Percentiles rank a stretch among this genome's conserved stretches.
phyloP scores from a whole-genome alignment of 1,140 invertebrate genomes.

The Globodera ellingtonae region DNA sequence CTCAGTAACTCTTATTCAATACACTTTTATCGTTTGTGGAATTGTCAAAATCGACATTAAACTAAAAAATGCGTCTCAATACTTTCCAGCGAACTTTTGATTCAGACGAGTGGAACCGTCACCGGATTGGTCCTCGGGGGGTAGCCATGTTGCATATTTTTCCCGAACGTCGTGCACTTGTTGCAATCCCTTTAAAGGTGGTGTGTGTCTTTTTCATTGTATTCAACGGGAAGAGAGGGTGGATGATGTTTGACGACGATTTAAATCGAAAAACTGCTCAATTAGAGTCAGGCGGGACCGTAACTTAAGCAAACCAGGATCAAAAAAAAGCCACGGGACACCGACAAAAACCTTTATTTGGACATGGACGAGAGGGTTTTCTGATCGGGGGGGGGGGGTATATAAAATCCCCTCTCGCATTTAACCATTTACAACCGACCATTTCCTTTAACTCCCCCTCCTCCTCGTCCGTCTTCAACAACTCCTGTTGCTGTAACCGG shows the following conservation, averaged over 20 bases:
- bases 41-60: background rate
- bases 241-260: too few relatives aligned
- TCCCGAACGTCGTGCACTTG: slow-evolving; percentile 13
- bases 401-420: background rate
- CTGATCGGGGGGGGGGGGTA: background rate
- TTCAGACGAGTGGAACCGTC: slow-evolving; percentile 37
- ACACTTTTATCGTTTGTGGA: background rate
- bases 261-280: too few relatives aligned
- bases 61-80: slow-evolving; percentile 19
- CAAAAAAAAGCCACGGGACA: too few relatives aligned
- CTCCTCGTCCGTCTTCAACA: slow-evolving; percentile 5
- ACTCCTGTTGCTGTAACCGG: background rate
- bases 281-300: background rate
- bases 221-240: too few relatives aligned
- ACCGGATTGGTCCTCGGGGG: slow-evolving; percentile 37
- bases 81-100: slow-evolving; percentile 34
- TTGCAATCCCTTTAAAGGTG: background rate
- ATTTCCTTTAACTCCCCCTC: background rate
- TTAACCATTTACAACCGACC: background rate
- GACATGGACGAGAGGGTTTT: background rate
- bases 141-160: slow-evolving; percentile 41
- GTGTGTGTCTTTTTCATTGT: too few relatives aligned
- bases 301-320: background rate
- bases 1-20: background rate
- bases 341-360: background rate